Evolutionary conservation across 2,888 invertebrate genomes (phyloP), one percentile per base, ranked within the genome.

Genomic region (Eupithecia vulgata): DNA sequence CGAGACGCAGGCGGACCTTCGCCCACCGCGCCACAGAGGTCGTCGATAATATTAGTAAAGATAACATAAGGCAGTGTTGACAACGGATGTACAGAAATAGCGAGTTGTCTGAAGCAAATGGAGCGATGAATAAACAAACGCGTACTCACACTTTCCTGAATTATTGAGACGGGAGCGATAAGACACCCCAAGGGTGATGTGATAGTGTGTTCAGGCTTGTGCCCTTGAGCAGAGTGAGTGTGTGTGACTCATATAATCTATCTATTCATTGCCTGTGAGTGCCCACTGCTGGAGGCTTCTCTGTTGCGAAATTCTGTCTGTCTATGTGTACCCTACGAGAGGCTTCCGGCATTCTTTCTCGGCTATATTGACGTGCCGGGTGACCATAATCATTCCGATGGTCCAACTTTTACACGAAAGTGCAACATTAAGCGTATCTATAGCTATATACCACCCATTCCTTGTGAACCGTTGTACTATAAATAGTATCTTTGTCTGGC

Each of bases 61-160:
- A 35, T n/a, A 37, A 35, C 25, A 25, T n/a, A 21, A 40, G 21
- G 40, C 25, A 40, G 65, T 17, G 71, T 48, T 40, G 37, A 40
- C 72, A 70, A 68, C 70, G 75, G 68, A 72, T 75, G 75, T 75
- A 75, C 72, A 71, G 48, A 70, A 75, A 75, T 72, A 75, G 75
- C 65, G 35, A 65, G 59, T 25, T 68, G 72, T 65, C 72, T 71
- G 48, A 62, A 35, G 57, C 57, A 5, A 57, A 25, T 57, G 57
- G 57, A 72, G 75, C 70, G 69, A 68, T 73, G 75, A 67, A 72
- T 68, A 59, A 66, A 72, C 25, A 68, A 70, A 72, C 72, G 71
- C 66, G 74, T 69, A 71, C 66, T 67, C 61, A 74, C 66, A 69
- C 48, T 35, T 69, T 69, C 34, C 68, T 71, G 21, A 52, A 52